phyloP scores from a whole-genome alignment of 23 tunicate genomes.

The Pegea sp. region DNA sequence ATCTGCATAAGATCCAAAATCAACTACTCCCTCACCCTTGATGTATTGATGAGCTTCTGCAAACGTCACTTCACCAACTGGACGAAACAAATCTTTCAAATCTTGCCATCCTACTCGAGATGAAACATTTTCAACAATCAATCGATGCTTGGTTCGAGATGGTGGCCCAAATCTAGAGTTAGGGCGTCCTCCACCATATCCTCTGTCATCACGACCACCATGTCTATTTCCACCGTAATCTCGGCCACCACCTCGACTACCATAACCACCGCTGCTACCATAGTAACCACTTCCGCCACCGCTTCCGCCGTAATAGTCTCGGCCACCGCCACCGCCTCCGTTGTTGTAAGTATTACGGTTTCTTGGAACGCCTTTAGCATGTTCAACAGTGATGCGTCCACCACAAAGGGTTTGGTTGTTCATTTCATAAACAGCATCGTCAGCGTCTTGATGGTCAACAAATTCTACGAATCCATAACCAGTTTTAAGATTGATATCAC shows the following conservation, averaged over 20 bases:
- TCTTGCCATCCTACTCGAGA: slow-evolving; percentile 67
- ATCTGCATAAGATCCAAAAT: slow-evolving; percentile 35
- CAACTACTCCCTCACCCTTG: slow-evolving; percentile 26
- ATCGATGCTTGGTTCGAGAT: slow-evolving; percentile 33
- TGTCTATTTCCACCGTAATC: slow-evolving; percentile 10
- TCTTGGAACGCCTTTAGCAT: slow-evolving; percentile 70
- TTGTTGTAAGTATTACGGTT: slow-evolving; percentile 24
- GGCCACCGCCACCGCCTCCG: slow-evolving; percentile 13
- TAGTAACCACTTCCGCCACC: slow-evolving; percentile 11
- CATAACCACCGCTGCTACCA: slow-evolving; percentile 9
- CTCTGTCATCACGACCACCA: slow-evolving; percentile 14
- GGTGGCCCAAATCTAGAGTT: slow-evolving; percentile 27
- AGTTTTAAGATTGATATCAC: slow-evolving; percentile 60
- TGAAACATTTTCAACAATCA: slow-evolving; percentile 46
- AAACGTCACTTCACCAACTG: slow-evolving; percentile 50
- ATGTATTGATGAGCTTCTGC: slow-evolving; percentile 53
- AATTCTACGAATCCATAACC: slow-evolving; percentile 93
- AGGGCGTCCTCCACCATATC: slow-evolving; percentile 30
- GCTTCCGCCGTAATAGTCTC: slow-evolving; percentile 14
- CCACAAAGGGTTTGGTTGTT: slow-evolving; percentile 77
- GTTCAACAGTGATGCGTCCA: slow-evolving; percentile 62
- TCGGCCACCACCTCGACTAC: slow-evolving; percentile 27
- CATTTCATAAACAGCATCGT: slow-evolving; percentile 88
- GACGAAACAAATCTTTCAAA: slow-evolving; percentile 50
- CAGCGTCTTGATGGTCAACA: slow-evolving; percentile 80